A percentile compares a stretch with the other conserved stretches of the same genome.
Evolutionary conservation across 2,797 vertebrate genomes (phyloP).

Genomic region (Nyctibius grandis): DNA sequence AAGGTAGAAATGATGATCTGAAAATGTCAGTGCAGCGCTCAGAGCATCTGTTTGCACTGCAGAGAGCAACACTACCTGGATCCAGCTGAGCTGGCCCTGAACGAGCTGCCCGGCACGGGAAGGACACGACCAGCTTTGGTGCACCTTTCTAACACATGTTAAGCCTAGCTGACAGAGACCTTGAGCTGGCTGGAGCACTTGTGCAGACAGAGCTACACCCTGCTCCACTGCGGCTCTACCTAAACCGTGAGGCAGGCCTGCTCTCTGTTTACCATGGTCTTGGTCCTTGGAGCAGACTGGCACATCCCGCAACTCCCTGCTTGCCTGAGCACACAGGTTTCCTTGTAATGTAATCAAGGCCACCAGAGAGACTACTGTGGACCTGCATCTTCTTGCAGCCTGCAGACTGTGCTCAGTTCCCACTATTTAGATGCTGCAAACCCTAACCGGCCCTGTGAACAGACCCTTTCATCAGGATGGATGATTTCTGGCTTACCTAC

Average conservation of each 20-base stretch:
- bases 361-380: background rate
- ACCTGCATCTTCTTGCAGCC: background rate
- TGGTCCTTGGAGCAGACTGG: fast-evolving
- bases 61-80: background rate
- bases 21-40: background rate
- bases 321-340: background rate
- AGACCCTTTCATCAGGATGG: background rate
- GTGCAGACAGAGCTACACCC: background rate
- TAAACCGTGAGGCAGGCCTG: background rate
- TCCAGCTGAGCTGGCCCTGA: background rate
- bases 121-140: background rate
- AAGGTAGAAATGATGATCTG: background rate
- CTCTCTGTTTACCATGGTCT: background rate
- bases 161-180: background rate
- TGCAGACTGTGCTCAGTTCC: background rate
- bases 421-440: background rate
- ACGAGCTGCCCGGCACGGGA: fast-evolving
- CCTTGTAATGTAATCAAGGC: background rate
- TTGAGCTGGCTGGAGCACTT: background rate
- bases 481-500: background rate
- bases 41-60: background rate
- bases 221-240: background rate
- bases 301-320: background rate
- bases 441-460: background rate
- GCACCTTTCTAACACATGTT: background rate